Conservation (phyloP, 1,140 invertebrate species). For the Gryllus bimaculatus region DNA sequence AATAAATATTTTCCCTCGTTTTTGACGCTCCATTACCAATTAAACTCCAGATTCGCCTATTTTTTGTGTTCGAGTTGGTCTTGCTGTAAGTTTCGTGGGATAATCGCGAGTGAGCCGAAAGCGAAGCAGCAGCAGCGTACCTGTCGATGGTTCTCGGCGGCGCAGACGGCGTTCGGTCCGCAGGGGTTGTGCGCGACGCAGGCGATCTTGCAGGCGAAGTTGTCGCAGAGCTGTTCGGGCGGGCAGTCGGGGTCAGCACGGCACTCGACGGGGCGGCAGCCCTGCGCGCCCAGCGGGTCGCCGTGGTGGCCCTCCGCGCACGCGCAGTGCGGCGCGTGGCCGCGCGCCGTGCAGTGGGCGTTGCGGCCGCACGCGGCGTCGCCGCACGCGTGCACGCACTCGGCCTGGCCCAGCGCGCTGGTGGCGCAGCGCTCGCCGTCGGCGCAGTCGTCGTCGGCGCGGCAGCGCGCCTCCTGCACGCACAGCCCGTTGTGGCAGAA, state of each 20-base stretch:
- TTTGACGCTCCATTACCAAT: no score
- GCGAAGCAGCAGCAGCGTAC: no score
- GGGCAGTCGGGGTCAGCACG: constrained; percentile 58
- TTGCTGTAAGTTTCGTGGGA: no score
- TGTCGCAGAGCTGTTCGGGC: constrained; percentile 69
- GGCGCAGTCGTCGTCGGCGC: constrained; percentile 56
- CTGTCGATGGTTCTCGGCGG: constrained; percentile 63
- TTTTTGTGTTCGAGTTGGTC: no score
- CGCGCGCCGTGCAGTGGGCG: constrained; percentile 58
- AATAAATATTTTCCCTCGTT: no score
- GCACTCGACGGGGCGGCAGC: constrained; percentile 71
- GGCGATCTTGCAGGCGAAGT: constrained; percentile 72
- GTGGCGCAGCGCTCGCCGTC: constrained; percentile 54
- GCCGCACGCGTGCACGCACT: constrained; percentile 61
- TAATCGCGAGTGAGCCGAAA: neutral
- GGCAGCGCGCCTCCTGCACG: constrained; percentile 65
- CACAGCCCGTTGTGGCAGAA: constrained; percentile 75
- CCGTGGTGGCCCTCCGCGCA: constrained; percentile 71
- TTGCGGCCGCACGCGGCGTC: constrained; percentile 65
- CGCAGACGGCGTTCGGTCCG: constrained; percentile 72
- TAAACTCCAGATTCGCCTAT: no score
- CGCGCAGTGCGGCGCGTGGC: constrained; percentile 60
- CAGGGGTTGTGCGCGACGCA: constrained; percentile 72
- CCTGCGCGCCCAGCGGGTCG: constrained; percentile 59
- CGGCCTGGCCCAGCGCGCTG: constrained; percentile 53